Evolutionary conservation across 2,797 vertebrate genomes (phyloP), one percentile per base, ranked within the genome.

Genomic region (Tangara arthus): DNA sequence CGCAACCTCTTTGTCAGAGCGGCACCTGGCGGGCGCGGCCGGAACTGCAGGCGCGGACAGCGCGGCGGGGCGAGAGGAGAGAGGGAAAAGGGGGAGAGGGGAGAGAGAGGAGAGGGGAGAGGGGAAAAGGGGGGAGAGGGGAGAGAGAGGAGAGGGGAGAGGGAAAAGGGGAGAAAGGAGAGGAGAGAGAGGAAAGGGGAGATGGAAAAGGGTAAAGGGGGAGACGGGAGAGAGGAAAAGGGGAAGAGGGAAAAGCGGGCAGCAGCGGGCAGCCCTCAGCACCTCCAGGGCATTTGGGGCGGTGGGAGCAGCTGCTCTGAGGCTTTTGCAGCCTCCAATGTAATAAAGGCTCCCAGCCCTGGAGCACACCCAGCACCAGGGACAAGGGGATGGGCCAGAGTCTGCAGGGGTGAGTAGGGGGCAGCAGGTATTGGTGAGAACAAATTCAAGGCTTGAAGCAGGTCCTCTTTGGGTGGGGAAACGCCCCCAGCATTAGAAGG

Each of bases 331-430:
- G 55, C 27, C 52, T 15, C 15, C 17, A 1, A 13, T 1, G 78
- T 23, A 8, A 10, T 2, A 12, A 26, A 57, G 37, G 32, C 19
- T 34, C 16, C 9, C 12, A 6, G 47, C 8, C 19, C 69, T 0
- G 39, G 19, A 35, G 59, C 32, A 3, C 16, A 6, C 3, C 30
- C 68, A 12, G 47, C 61, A 1, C 18, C 71, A 3, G 79, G 1
- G 9, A 15, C 39, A 21, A 34, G 28, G 9, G 46, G 1, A 53
- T 2, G n/a, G 50, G 16, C n/a, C 77, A 3, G 24, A 22, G 3
- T 5, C 17, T 7, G 0, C 1, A 0, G 8, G 8, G 3, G 17
- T 8, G 22, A 8, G 12, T 3, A 3, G 26, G 9, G 20, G 11
- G 32, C 50, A 52, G 64, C 55, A 0, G 6, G 2, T 7, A 10